Conservation (phyloP, 2,888 invertebrate genomes). For the Caenorhabditis parvicauda region DNA sequence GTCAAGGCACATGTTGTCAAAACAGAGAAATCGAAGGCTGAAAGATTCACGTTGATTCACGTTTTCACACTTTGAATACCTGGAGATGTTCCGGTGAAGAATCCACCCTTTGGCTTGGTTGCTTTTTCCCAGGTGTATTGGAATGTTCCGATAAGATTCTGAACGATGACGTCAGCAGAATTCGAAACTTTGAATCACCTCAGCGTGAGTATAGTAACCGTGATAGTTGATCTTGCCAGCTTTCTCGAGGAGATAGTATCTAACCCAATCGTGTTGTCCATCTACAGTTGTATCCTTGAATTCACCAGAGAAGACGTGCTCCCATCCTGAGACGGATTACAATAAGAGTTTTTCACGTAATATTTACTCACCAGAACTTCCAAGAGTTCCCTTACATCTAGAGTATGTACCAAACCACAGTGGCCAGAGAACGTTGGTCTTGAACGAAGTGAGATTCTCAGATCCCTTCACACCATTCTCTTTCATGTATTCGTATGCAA, state of each 20-base stretch:
- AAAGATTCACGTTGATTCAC: conserved; percentile 13
- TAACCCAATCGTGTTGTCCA: conserved; percentile 61
- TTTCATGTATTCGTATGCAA: conserved; percentile 51
- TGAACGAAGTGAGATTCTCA: conserved; percentile 9
- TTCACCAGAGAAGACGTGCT: conserved; percentile 62
- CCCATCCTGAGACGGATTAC: conserved; percentile 45
- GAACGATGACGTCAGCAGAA: conserved; percentile 2
- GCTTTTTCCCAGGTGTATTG: conserved; percentile 56
- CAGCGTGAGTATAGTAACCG: conserved; percentile 54
- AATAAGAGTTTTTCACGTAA: neutral
- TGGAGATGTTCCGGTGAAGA: conserved; percentile 58
- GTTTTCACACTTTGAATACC: conserved; percentile 27
- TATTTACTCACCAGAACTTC: conserved; percentile 42
- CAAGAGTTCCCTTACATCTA: conserved; percentile 48
- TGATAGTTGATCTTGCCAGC: conserved; percentile 56
- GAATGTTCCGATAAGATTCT: conserved; percentile 57
- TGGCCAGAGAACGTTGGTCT: conserved; percentile 42
- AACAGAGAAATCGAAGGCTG: conserved; percentile 60
- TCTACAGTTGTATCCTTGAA: conserved; percentile 42
- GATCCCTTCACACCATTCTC: conserved; percentile 17
- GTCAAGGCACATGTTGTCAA: conserved; percentile 54
- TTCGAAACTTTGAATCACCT: conserved; percentile 15
- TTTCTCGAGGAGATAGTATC: conserved; percentile 57
- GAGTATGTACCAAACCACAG: conserved; percentile 60
- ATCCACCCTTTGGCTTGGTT: conserved; percentile 56